Evolutionary conservation across 2,888 invertebrate genomes (phyloP), one percentile per base, ranked within the genome.

Genomic region (Pseudoips prasinana): DNA sequence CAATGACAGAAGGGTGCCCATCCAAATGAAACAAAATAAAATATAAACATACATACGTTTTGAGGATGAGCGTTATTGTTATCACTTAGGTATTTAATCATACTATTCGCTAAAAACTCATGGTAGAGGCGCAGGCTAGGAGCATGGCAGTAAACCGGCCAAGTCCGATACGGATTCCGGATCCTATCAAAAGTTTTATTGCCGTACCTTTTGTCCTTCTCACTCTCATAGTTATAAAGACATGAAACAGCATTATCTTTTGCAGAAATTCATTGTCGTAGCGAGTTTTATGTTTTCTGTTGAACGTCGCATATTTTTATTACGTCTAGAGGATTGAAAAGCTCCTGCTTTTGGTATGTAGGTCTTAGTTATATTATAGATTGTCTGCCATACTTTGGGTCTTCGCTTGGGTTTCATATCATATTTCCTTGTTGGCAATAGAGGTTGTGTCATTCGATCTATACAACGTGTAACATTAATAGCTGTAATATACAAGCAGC

Each of bases 121-220:
- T 10, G 25, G 7, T 25, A 45, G 42, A 10, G 36, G 33, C 2
- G 7, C 20, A 47, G 43, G 42, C 36, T 10, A 40, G 51, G 54
- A 44, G 58, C 65, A 55, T 46, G 72, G 67, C 58, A 75, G 71
- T 86, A 86, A 86, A 85, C 71, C 70, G 57, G 64, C 70, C 74
- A 77, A 67, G 78, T 77, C 81, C 81, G 83, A 85, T 85, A 81
- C 73, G 79, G 76, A 82, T 77, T 80, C 85, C 77, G 76, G 71
- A 80, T 78, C 76, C 82, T 82, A 88, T 88, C 86, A 87, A 86
- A 84, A 79, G 59, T 87, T 88, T 87, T 88, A 88, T 79, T 82
- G 72, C 73, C 58, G 42, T 57, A 65, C 72, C 78, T 73, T 77
- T 76, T 78, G 76, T 86, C 84, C 75, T 58, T 63, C 70, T 83